phyloP scores from a whole-genome alignment of 2,888 invertebrate species.

The Drosophila merina region DNA sequence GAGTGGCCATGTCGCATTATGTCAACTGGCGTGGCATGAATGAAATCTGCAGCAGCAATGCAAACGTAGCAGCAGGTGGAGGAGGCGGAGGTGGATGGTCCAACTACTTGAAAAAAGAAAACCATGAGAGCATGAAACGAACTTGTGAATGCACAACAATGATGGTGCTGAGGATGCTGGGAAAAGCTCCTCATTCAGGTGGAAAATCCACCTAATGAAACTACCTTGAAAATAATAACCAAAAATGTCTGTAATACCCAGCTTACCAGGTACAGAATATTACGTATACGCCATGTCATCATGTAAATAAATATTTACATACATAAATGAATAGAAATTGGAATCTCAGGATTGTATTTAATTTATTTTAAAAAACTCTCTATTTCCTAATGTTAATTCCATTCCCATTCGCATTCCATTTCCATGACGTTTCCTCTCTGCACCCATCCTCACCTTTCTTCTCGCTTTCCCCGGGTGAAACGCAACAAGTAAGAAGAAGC shows the following conservation, averaged over 20 bases:
- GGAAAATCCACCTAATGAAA: constrained; percentile 39
- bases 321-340: too few relatives aligned
- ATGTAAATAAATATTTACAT: background rate
- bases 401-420: constrained; percentile 13
- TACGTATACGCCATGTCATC: background rate
- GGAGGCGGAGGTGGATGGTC: background rate
- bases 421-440: constrained; percentile 2
- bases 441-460: background rate
- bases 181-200: constrained; percentile 25
- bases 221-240: background rate
- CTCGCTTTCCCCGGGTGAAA: constrained; percentile 33
- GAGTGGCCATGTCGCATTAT: constrained; percentile 65
- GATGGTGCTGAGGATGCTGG: background rate
- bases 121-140: constrained; percentile 44
- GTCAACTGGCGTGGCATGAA: constrained; percentile 73
- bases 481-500: constrained; percentile 76
- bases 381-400: background rate
- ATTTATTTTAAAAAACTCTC: background rate
- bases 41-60: constrained; percentile 63
- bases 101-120: constrained; percentile 13
- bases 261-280: background rate
- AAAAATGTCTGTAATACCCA: background rate
- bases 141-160: constrained; percentile 41
- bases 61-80: constrained; percentile 31
- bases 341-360: background rate